Evolutionary conservation across 2,797 vertebrate species (phyloP).

Genomic region (Premnoplex brunnescens): DNA sequence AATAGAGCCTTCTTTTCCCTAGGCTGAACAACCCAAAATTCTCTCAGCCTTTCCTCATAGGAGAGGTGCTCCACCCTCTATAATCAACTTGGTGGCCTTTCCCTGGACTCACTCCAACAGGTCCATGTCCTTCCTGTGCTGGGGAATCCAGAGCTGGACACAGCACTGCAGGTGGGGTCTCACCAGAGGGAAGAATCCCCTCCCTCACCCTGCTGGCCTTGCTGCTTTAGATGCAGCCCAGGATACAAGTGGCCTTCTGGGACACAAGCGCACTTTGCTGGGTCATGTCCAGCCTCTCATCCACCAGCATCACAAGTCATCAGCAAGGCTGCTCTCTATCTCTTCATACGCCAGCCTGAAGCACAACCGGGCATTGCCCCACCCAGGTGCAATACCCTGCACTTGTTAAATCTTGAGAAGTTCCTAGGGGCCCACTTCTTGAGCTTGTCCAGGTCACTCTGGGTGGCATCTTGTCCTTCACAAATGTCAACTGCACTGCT

Average conservation of each 20-base stretch:
- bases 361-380: rapidly evolving
- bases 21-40: background rate
- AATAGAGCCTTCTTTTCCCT: background rate
- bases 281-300: background rate
- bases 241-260: background rate
- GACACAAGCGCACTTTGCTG: rapidly evolving
- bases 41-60: background rate
- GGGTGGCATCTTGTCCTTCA: background rate
- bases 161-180: background rate
- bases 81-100: background rate
- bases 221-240: background rate
- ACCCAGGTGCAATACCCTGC: background rate
- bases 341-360: background rate
- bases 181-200: background rate
- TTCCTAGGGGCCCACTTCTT: background rate
- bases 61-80: background rate
- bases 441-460: background rate
- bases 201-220: background rate
- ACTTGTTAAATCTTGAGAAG: background rate
- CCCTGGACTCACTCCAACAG: background rate
- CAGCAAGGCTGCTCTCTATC: background rate
- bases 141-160: background rate
- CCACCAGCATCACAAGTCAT: background rate
- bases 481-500: background rate
- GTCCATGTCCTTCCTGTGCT: background rate